These are phyloP conservation scores for Tragelaphus scriptus DNA, from an alignment of 2,113 vertebrate genomes.

Conservation along the genomic window DNA sequence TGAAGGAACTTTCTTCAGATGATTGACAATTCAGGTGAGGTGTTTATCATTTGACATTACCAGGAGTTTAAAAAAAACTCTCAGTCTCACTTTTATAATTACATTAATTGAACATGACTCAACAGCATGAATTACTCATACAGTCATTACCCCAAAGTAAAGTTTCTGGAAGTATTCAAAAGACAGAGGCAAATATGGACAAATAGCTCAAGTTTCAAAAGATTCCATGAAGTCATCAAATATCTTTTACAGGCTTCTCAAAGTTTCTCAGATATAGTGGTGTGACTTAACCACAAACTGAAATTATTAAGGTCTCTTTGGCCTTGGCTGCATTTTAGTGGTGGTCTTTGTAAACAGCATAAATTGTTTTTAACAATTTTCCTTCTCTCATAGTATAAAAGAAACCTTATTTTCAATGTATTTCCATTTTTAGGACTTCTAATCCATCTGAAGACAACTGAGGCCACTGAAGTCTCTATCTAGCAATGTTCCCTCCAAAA, in stretches of 20 bases:
- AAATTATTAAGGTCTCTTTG: not conserved
- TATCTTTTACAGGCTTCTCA: not conserved
- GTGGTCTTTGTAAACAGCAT: not conserved
- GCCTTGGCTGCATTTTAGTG: not conserved
- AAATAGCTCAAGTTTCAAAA: not conserved
- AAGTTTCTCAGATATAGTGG: not conserved
- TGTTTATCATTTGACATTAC: not conserved
- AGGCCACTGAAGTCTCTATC: not conserved
- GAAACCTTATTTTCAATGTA: not conserved
- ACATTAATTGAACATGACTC: constrained; percentile 22
- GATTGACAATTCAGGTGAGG: not conserved
- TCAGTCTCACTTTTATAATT: constrained; percentile 24
- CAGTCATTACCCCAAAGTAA: not conserved
- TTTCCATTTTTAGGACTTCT: not conserved
- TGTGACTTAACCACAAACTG: not conserved
- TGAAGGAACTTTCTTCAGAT: not conserved
- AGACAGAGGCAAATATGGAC: not conserved
- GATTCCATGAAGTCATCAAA: not conserved
- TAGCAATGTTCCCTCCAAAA: not conserved
- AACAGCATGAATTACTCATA: constrained; percentile 1
- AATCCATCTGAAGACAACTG: not conserved
- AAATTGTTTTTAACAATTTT: not conserved
- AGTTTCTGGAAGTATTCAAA: not conserved
- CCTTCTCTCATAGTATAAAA: not conserved
- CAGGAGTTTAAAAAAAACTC: not conserved